phyloP scores from a whole-genome alignment of 2,113 vertebrate species.

The Uropsilus gracilis region DNA sequence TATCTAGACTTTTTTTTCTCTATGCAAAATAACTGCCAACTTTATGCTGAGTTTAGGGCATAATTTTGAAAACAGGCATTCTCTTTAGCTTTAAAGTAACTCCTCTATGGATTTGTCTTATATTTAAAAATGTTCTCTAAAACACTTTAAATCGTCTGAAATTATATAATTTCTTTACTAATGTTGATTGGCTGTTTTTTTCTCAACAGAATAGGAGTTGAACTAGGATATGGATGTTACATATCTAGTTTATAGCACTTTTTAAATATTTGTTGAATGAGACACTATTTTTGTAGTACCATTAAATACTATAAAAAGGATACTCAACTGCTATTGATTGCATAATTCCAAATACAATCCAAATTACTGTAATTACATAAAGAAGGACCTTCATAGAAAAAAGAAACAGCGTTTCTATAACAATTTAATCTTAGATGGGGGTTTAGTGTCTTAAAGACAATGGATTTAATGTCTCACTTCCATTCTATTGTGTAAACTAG shows the following conservation, averaged over 20 bases:
- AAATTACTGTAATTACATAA: conserved; percentile 7
- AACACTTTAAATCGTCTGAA: neutral
- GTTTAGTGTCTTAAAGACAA: neutral
- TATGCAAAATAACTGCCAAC: neutral
- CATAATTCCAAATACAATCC: neutral
- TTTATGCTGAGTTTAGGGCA: neutral
- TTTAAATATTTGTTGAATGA: neutral
- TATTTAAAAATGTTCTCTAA: neutral
- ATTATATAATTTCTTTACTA: neutral
- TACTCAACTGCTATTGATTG: neutral
- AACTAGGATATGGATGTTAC: neutral
- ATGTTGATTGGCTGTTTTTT: neutral
- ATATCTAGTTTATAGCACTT: neutral
- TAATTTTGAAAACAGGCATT: neutral
- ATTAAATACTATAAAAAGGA: neutral
- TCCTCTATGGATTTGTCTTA: neutral
- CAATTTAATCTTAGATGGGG: neutral
- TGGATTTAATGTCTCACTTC: too few species aligned
- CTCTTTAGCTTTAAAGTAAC: neutral
- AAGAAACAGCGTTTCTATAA: neutral
- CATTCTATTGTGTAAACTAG: neutral
- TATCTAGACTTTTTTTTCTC: neutral
- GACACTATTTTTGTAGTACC: neutral
- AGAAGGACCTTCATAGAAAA: neutral
- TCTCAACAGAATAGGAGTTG: neutral